A percentile compares a stretch with the other conserved stretches of the same genome.
These are phyloP conservation scores for Drosophila koepferae DNA, from an alignment of 2,888 invertebrate genomes.

Conservation along the genomic window DNA sequence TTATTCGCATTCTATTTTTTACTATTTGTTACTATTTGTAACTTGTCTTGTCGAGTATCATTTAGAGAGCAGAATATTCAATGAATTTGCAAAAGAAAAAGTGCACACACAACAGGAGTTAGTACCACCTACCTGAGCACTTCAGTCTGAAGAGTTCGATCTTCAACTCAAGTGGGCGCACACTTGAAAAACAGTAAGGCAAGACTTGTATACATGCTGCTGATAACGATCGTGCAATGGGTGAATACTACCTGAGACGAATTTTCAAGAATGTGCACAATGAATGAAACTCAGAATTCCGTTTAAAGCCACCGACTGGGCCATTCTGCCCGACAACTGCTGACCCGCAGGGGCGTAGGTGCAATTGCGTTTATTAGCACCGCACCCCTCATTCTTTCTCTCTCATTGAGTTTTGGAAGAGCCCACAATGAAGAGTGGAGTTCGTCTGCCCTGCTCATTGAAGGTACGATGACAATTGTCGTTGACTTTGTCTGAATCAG, in stretches of 20 bases:
- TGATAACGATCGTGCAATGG: constrained; percentile 64
- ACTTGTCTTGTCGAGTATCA: neutral
- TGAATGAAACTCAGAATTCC: constrained; percentile 56
- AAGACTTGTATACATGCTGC: constrained; percentile 39
- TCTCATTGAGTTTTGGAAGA: constrained; percentile 52
- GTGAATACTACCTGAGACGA: constrained; percentile 49
- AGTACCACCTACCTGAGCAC: constrained; percentile 69
- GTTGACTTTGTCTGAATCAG: constrained; percentile 42
- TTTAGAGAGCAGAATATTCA: constrained; percentile 19
- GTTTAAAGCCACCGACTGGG: constrained; percentile 80
- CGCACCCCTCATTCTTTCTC: constrained; percentile 60
- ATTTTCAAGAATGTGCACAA: constrained; percentile 48
- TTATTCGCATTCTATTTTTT: neutral
- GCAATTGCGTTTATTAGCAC: constrained; percentile 83
- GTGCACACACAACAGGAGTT: constrained; percentile 43
- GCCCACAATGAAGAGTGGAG: constrained; percentile 29
- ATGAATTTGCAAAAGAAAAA: constrained; percentile 47
- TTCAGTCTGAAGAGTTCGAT: constrained; percentile 71
- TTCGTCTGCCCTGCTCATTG: constrained; percentile 54
- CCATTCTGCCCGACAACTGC: constrained; percentile 40
- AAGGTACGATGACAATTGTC: constrained; percentile 62
- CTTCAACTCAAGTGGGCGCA: constrained; percentile 78
- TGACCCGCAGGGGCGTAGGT: constrained; percentile 72
- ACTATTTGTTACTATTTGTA: no score
- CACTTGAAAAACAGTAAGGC: constrained; percentile 64